Base-by-base conservation (phyloP, 2,797 vertebrate species). In the Rousettus madagascariensis region DNA sequence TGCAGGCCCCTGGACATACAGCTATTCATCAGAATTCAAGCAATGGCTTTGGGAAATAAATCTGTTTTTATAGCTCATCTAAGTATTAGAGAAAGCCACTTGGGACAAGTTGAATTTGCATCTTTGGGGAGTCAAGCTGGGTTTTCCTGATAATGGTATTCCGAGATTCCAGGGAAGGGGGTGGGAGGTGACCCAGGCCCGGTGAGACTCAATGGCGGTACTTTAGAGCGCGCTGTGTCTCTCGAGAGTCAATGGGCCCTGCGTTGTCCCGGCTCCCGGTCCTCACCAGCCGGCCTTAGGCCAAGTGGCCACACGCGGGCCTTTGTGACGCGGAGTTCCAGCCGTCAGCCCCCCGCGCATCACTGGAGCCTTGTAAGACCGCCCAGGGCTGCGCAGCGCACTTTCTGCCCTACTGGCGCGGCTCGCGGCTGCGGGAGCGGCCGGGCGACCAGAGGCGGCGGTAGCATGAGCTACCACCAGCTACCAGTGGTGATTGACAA, bases 401-500 rank as follows among this genome's bases (percentile, higher is more conserved):
- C 77, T 69, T 8, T 15, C 1, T 0, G 36, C 22, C 4, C 78
- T 46, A 11, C 16, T 1, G 0, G 63, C 28, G 4, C 17, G 38
- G 65, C 75, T 71, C 0, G 41, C 53, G 46, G 7, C 6, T 24
- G 68, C 46, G 2, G 0, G 68, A 13, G 41, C 9, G 5, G 43
- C 71, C 8, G 0, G 30, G 22, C 30, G 20, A 16, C 74, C 1
- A 3, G 26, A 6, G 61, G n/a, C 1, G n/a, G 43, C 24, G n/a
- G 85, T 59, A 11, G 13, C 8, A 96, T 89, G 97, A 96, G 78
- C 63, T 24, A 46, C 16, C 57, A 93, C 33, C 96, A 92, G 69
- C 79, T 94, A 0, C 97, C 97, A 8, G 95, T 93, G 17, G 97
- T 98, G 75, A 93, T 98, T 77, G 98, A 98, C 94, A 95, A 97